A percentile compares a stretch with the other conserved stretches of the same genome.
These are phyloP conservation scores for Pomatorhinus ruficollis DNA, from an alignment of 2,113 vertebrate genomes.

Conservation along the genomic window DNA sequence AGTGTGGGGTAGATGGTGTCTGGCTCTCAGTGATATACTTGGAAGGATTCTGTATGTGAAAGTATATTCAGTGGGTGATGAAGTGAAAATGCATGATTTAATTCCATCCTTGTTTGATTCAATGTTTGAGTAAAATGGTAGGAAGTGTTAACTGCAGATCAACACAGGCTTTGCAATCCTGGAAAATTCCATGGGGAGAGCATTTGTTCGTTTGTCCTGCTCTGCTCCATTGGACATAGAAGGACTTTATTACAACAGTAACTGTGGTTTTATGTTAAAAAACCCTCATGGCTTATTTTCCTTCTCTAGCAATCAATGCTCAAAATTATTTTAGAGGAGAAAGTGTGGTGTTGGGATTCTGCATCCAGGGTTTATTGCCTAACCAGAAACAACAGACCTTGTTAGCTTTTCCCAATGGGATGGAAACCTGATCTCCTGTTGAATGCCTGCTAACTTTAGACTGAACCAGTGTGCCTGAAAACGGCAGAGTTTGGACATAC, in stretches of 20 bases:
- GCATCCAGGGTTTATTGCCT: background rate
- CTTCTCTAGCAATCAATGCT: background rate
- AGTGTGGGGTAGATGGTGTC: conserved; percentile 50
- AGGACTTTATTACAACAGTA: background rate
- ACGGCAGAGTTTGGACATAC: background rate
- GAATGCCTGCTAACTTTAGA: background rate
- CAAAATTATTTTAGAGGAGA: background rate
- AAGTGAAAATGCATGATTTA: conserved; percentile 38
- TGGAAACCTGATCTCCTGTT: background rate
- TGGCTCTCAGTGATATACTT: conserved; percentile 49
- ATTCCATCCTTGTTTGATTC: conserved; percentile 32
- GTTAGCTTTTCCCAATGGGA: background rate
- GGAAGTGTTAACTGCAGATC: conserved; percentile 40
- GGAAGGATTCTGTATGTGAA: conserved; percentile 34
- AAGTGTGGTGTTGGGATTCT: background rate
- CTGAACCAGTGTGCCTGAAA: background rate
- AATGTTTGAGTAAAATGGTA: conserved; percentile 37
- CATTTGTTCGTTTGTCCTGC: background rate
- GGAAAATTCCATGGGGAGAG: background rate
- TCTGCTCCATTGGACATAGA: background rate
- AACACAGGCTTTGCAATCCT: background rate
- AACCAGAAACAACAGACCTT: background rate
- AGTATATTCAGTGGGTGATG: conserved; percentile 26
- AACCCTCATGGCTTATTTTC: background rate
- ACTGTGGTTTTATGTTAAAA: background rate